These are phyloP conservation scores for Tupaia tana DNA, from an alignment of 2,113 vertebrate species.

Conservation along the genomic window DNA sequence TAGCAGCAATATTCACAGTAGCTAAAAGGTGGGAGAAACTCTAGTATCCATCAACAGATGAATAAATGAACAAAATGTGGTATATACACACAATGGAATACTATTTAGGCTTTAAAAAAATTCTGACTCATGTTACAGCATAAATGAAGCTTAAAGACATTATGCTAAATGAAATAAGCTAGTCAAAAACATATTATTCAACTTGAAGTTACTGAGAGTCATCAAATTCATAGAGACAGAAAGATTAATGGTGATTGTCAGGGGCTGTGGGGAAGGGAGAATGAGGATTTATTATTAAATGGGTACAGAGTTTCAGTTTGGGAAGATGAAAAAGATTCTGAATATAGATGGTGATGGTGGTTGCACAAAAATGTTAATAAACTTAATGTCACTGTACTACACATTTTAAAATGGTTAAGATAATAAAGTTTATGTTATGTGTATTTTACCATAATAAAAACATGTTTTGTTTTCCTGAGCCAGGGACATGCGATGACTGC, in stretches of 20 bases:
- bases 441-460: background rate
- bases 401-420: background rate
- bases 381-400: background rate
- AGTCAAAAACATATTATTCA: background rate
- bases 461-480: background rate
- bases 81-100: background rate
- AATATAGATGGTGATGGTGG: background rate
- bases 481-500: too few relatives aligned
- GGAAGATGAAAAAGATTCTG: background rate
- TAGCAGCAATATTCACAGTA: slow-evolving; percentile 13
- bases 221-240: background rate
- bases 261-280: background rate
- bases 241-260: background rate
- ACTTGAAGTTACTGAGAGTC: background rate
- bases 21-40: background rate
- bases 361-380: background rate
- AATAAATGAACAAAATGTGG: background rate
- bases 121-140: background rate
- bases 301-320: background rate
- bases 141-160: background rate
- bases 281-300: background rate
- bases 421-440: background rate
- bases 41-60: background rate
- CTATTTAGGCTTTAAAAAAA: slow-evolving; percentile 25
- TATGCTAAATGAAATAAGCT: background rate